Percentiles rank a stretch among this genome's conserved stretches.
Conservation (phyloP, 2,113 vertebrate species). For the Turnix velox region DNA sequence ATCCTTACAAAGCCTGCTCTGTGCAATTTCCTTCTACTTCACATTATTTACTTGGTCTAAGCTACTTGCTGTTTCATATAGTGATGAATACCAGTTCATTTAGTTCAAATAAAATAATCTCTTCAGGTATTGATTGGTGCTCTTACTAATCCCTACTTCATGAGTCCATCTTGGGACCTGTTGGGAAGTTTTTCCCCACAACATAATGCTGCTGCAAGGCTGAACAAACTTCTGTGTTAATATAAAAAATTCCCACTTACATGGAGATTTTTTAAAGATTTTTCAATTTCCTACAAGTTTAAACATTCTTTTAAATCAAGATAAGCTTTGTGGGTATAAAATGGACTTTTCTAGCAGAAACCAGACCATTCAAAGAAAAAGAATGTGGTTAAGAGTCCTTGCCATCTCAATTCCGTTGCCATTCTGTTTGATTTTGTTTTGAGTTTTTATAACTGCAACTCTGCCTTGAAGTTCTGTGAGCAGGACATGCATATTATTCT, state of each 20-base stretch:
- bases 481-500: not conserved
- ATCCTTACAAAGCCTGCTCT: constrained; percentile 46
- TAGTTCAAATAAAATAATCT: constrained; percentile 50
- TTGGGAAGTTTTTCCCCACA: not conserved
- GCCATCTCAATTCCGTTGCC: not conserved
- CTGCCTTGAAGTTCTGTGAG: not conserved
- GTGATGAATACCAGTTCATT: constrained; percentile 49
- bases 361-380: not conserved
- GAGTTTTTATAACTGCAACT: not conserved
- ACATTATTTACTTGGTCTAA: constrained; percentile 46
- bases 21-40: constrained; percentile 40
- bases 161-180: not conserved
- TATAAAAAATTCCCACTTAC: not conserved
- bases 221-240: not conserved
- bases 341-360: not conserved
- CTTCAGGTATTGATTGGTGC: constrained; percentile 22
- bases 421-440: not conserved
- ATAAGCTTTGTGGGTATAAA: not conserved
- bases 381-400: not conserved
- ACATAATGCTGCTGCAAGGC: not conserved
- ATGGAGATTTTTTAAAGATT: not conserved
- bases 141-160: constrained; percentile 1
- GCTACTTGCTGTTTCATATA: constrained; percentile 32
- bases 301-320: not conserved
- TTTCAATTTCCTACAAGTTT: not conserved